Evolutionary conservation across 2,113 vertebrate genomes (phyloP), one percentile per base, ranked within the genome.

Genomic region (Oreochromis aureus): DNA sequence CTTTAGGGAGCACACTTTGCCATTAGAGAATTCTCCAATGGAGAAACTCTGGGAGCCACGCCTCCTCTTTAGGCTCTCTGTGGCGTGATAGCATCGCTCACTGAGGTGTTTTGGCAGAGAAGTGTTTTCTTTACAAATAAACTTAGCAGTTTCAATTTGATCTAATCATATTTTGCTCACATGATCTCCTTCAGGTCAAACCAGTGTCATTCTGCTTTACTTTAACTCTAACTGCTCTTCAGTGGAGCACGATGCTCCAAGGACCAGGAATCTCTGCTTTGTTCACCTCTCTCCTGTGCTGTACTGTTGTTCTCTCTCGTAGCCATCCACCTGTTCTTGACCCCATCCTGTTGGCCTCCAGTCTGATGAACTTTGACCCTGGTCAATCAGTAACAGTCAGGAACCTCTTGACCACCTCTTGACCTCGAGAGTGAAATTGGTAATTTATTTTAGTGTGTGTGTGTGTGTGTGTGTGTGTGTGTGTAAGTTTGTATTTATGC

Each of bases 391-490:
- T 89, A 89, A 81, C 69, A 69, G 69, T 71, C 55, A 81, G 85
- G 79, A 84, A 84, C 76, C 91, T 87, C 87, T 92, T 85, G 82
- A 89, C 89, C 86, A 88, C 44, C 86, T 82, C 85, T 92, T 92
- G 85, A 93, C 91, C 90, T 54, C 12, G 58, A 86, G 36, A 82
- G 48, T 80, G 56, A 84, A 81, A 79, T 10, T n/a, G 87, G 82
- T n/a, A 0, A 71, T 44, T 71, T 16, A 44, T 44, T 71, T 44
- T 71, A 71, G 24, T 39, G 48, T 53, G 48, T 78, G 79, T 73
- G 80, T 81, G 79, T 85, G 34, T 54, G 48, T 78, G 79, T 73
- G 80, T 81, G 79, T 85, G 34, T 54, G 80, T 79, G 32, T 32
- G 32, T 61, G 58, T 61, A 61, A 5, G 5, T 61, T 61, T 61